Evolutionary conservation across 2,797 vertebrate genomes (phyloP), one percentile per base, ranked within the genome.

Genomic region (Typhlichthys subterraneus): DNA sequence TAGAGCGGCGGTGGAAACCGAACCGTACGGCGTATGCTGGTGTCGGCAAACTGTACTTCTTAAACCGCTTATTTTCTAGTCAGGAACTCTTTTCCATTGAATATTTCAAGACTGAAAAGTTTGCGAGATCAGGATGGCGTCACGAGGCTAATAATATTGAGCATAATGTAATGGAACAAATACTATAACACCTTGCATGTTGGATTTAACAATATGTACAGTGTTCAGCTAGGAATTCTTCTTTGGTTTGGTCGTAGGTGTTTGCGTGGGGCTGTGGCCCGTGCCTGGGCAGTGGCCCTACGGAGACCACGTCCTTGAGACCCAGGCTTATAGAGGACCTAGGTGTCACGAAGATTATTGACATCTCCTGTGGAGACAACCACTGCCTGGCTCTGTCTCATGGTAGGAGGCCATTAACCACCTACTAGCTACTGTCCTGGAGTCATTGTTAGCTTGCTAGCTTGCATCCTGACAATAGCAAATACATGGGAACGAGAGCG

Each of bases 181-280:
- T 45, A 10, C 14, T 45, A 15, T 15, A 42, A 42, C 38, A 42
- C 9, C 0, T 42, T 42, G 38, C 38, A 42, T 7, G 38, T 42
- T 42, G 38, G 38, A 7, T 42, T 15, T 14, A 53, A 46, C 6
- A 29, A 42, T 9, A 0, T 29, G 38, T 45, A 57, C 1, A 0
- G 4, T 49, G 3, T 11, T 3, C 57, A 14, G 70, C 52, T 61
- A 23, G 6, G 14, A 7, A 17, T 14, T 8, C 9, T 42, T 42
- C n/a, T 14, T 8, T 42, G 7, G 9, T 14, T 8, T 42, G 38
- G 9, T 9, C 9, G 38, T 31, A 94, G 93, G 93, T 94, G 58
- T 93, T 92, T 9, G 91, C 93, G 0, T 94, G 93, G 93, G 93
- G 93, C 68, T 94, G 93, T 2, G 93, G 93, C 0, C 93, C 93